These are phyloP conservation scores for Myopa tessellatipennis DNA, from an alignment of 2,888 invertebrate genomes.

Conservation along the genomic window DNA sequence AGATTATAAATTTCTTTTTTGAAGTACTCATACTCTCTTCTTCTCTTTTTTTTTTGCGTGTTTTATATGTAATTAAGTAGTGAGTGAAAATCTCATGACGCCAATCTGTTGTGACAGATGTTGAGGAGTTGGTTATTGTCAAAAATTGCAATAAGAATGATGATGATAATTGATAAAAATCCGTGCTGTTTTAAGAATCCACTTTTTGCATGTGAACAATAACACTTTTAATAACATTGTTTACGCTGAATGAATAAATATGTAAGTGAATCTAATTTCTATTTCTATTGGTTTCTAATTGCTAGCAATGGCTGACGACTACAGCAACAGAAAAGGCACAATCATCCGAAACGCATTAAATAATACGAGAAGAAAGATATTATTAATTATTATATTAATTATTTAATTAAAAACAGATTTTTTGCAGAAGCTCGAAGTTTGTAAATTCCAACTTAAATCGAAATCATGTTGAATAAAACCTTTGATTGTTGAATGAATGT, in stretches of 20 bases:
- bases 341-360: slow-evolving; percentile 50
- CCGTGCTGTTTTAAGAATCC: neutral
- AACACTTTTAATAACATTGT: neutral
- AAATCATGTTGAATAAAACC: no score
- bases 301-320: slow-evolving; percentile 39
- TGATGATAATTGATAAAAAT: neutral
- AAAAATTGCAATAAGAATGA: slow-evolving; percentile 1
- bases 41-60: neutral
- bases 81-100: no score
- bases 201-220: neutral
- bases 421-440: no score
- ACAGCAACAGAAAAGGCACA: slow-evolving; percentile 64
- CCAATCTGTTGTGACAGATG: no score
- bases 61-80: no score
- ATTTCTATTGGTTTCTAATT: slow-evolving; percentile 28
- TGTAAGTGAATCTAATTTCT: slow-evolving; percentile 4
- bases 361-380: no score
- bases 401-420: no score
- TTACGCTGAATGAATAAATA: neutral
- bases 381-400: no score
- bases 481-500: no score
- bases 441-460: no score
- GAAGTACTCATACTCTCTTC: neutral
- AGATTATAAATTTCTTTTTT: no score
- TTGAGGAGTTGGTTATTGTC: slow-evolving; percentile 5